These are phyloP conservation scores for Hormaphis cornu DNA, from an alignment of 1,140 invertebrate genomes.

Conservation along the genomic window DNA sequence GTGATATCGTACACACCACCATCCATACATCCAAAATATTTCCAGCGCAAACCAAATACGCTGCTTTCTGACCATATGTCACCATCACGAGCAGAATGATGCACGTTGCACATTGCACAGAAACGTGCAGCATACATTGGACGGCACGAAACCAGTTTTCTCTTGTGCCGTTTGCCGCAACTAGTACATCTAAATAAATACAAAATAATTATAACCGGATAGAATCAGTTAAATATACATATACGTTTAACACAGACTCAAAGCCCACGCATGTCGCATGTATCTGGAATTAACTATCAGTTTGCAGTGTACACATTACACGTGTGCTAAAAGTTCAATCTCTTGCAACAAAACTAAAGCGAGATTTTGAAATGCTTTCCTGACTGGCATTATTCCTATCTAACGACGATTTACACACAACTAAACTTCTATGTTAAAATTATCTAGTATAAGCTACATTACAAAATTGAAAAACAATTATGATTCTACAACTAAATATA, in stretches of 20 bases:
- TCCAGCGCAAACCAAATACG: slow-evolving; percentile 77
- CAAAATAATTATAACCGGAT: neutral
- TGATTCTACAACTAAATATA: neutral
- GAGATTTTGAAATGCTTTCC: too few species aligned
- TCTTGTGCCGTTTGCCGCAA: slow-evolving; percentile 78
- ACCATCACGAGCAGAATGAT: slow-evolving; percentile 84
- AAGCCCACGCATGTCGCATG: neutral
- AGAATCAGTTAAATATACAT: neutral
- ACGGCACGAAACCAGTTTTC: slow-evolving; percentile 68
- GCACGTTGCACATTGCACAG: slow-evolving; percentile 79
- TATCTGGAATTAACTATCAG: too few species aligned
- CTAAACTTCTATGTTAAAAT: neutral
- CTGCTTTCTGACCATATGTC: slow-evolving; percentile 92
- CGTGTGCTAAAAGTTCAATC: too few species aligned
- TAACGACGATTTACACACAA: too few species aligned
- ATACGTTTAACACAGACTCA: neutral
- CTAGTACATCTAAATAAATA: slow-evolving; percentile 63
- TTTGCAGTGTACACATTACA: too few species aligned
- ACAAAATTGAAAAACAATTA: neutral
- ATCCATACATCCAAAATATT: slow-evolving; percentile 95
- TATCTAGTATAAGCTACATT: neutral
- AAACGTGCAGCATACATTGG: slow-evolving; percentile 82
- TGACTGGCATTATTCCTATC: too few species aligned
- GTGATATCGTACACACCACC: slow-evolving; percentile 88
- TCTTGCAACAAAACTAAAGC: too few species aligned